These are phyloP conservation scores for Bujurquina vittata DNA, from an alignment of 2,113 vertebrate genomes.

Conservation along the genomic window DNA sequence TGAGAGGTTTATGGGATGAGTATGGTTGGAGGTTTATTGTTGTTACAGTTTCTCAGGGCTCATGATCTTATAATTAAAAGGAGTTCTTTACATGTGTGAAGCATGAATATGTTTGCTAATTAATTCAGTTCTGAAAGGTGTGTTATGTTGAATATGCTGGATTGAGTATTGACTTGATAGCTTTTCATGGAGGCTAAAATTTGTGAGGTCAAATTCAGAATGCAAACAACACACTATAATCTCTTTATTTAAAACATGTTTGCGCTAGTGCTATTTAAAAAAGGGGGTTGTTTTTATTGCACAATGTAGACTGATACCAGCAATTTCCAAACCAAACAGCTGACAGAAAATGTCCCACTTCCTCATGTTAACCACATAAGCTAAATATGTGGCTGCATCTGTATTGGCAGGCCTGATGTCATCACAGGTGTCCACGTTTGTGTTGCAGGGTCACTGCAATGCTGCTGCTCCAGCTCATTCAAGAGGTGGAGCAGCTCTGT, in stretches of 20 bases:
- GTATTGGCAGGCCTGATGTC: neutral
- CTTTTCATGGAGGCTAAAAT: neutral
- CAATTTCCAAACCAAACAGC: neutral
- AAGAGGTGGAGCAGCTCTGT: neutral
- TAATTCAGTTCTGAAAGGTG: neutral
- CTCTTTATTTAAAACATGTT: neutral
- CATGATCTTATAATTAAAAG: neutral
- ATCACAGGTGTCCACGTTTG: neutral
- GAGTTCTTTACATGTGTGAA: neutral
- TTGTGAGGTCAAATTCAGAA: neutral
- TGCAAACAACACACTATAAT: neutral
- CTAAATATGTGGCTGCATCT: neutral
- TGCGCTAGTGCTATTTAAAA: neutral
- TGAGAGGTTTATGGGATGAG: neutral
- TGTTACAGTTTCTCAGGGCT: neutral
- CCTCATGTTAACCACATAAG: neutral
- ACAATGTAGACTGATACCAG: neutral
- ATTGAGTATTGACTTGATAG: neutral
- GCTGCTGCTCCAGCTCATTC: neutral
- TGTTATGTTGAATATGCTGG: no score
- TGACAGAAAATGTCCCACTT: neutral
- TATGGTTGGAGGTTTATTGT: neutral
- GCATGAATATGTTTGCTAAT: neutral
- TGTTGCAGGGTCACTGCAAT: neutral
- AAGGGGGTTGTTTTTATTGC: neutral